phyloP scores from a whole-genome alignment of 2,113 vertebrate genomes.

The Syrrhaptes paradoxus region DNA sequence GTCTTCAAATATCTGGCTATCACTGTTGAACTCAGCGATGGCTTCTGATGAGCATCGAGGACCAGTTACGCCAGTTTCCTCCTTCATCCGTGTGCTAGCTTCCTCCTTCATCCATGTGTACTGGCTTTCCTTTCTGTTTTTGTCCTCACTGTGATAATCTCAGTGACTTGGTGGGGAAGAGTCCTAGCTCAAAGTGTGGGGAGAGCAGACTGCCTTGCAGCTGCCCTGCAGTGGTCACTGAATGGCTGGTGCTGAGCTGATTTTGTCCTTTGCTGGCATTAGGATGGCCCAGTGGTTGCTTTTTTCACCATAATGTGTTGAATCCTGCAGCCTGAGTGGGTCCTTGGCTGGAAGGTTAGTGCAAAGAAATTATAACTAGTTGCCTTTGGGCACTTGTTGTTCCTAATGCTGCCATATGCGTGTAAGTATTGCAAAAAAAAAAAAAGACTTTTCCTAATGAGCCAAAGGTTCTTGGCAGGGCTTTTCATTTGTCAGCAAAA shows the following conservation, averaged over 20 bases:
- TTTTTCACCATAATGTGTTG: background rate
- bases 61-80: background rate
- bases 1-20: background rate
- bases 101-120: background rate
- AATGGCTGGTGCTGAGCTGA: background rate
- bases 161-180: background rate
- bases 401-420: slow-evolving; percentile 1
- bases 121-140: background rate
- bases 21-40: background rate
- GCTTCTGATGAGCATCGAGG: background rate
- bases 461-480: slow-evolving; percentile 71
- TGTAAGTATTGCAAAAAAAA: background rate
- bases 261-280: background rate
- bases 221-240: background rate
- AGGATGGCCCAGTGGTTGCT: background rate
- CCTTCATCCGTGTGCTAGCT: background rate
- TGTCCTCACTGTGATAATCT: background rate
- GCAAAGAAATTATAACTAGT: slow-evolving; percentile 24
- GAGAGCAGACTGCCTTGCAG: background rate
- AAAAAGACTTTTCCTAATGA: slow-evolving; percentile 54
- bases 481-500: slow-evolving; percentile 75
- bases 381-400: slow-evolving; percentile 74
- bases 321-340: background rate
- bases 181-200: background rate
- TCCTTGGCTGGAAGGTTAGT: background rate